Evolutionary conservation across 2,888 invertebrate genomes (phyloP).

Genomic region (Polydesmus complanatus): DNA sequence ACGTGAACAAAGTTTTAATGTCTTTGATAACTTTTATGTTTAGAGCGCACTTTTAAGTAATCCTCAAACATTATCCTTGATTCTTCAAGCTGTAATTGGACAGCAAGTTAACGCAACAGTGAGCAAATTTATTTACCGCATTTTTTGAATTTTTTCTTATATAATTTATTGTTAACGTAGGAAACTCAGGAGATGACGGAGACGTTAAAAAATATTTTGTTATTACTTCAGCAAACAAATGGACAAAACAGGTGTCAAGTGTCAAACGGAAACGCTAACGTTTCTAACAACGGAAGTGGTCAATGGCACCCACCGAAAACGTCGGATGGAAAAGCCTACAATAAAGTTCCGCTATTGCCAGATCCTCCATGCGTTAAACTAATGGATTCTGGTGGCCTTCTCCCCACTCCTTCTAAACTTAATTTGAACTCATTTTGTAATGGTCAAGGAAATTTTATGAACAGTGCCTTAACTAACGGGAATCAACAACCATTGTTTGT

Average conservation of each 20-base stretch:
- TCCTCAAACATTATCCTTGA: neutral
- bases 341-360: slow-evolving; percentile 10
- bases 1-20: neutral
- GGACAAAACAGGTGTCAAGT: neutral
- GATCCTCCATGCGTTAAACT: slow-evolving; percentile 3
- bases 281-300: neutral
- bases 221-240: slow-evolving; percentile 1
- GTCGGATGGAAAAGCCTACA: neutral
- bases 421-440: neutral
- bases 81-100: neutral
- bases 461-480: neutral
- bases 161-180: slow-evolving; percentile 1
- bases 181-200: neutral
- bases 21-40: neutral
- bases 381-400: slow-evolving; percentile 1
- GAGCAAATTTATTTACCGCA: neutral
- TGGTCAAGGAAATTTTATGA: neutral
- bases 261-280: neutral
- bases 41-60: neutral
- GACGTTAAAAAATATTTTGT: neutral
- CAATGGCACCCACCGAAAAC: slow-evolving; percentile 2
- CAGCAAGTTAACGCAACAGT: neutral
- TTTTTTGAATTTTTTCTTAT: neutral
- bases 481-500: neutral
- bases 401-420: slow-evolving; percentile 2